These are phyloP conservation scores for Menidia menidia DNA, from an alignment of 2,797 vertebrate species.

Conservation along the genomic window DNA sequence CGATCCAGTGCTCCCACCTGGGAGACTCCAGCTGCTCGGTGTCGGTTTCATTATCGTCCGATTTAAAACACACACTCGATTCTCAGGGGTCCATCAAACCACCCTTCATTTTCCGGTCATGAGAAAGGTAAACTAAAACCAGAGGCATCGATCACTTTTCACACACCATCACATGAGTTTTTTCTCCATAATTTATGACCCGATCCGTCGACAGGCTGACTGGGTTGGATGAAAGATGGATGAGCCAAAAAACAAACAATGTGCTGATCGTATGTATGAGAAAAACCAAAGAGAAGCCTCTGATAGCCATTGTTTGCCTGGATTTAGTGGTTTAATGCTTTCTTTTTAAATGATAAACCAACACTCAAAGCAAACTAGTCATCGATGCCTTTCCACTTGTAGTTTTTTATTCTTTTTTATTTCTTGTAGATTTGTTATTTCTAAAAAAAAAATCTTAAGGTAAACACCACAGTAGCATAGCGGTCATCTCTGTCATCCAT, in stretches of 20 bases:
- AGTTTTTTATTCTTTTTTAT: neutral
- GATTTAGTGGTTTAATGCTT: conserved; percentile 66
- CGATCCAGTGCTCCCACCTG: conserved; percentile 40
- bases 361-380: conserved; percentile 59
- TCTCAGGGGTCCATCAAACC: conserved; percentile 17
- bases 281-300: conserved; percentile 59
- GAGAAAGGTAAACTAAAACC: conserved; percentile 8
- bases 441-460: neutral
- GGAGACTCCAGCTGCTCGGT: conserved; percentile 22
- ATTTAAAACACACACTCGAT: conserved; percentile 21
- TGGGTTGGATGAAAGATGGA: conserved; percentile 61
- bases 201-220: conserved; percentile 16
- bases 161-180: too few relatives aligned
- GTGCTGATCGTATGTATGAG: conserved; percentile 55
- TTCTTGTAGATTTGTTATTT: neutral
- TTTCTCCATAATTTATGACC: conserved; percentile 15
- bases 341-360: conserved; percentile 57
- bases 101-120: conserved; percentile 18
- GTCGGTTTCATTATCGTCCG: conserved; percentile 52
- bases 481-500: conserved; percentile 25
- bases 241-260: conserved; percentile 52
- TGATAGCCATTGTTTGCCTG: conserved; percentile 66
- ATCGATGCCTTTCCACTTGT: conserved; percentile 27
- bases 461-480: conserved; percentile 15
- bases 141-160: too few relatives aligned